Evolutionary conservation across 2,113 vertebrate genomes (phyloP).

Genomic region (Thalassarche chlororhynchos): DNA sequence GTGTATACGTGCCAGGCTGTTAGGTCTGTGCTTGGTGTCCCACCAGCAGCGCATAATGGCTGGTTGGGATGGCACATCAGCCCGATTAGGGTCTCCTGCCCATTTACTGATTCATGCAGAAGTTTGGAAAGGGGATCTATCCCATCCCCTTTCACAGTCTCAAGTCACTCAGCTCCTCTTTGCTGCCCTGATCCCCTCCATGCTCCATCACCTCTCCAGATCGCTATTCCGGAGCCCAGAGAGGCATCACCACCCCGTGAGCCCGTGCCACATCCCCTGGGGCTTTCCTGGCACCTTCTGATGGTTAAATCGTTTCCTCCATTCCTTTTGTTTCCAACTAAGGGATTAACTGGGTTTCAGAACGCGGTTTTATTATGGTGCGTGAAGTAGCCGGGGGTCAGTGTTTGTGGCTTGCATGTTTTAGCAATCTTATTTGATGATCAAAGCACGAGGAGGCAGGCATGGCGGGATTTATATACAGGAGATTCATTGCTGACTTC

Average conservation of each 20-base stretch:
- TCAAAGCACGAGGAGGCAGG: neutral
- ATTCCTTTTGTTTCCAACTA: neutral
- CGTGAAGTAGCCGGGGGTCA: neutral
- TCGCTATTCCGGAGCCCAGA: neutral
- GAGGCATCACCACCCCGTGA: neutral
- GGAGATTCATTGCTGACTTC: neutral
- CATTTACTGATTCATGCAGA: neutral
- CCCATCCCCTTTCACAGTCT: neutral
- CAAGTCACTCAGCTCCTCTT: neutral
- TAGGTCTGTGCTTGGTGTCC: neutral
- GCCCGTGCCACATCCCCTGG: accelerated
- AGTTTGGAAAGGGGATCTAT: neutral
- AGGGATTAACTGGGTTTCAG: neutral
- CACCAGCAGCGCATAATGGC: accelerated
- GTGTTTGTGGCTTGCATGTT: neutral
- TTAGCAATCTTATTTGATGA: neutral
- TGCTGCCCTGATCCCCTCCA: neutral
- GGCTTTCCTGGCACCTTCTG: neutral
- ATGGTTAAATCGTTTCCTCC: neutral
- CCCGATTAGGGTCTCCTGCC: neutral
- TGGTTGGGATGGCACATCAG: neutral
- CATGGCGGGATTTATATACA: neutral
- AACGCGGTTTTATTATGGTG: neutral
- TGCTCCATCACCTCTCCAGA: neutral
- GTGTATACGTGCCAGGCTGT: neutral